phyloP scores from a whole-genome alignment of 1,140 invertebrate species.

The Stegodyphus mimosarum region DNA sequence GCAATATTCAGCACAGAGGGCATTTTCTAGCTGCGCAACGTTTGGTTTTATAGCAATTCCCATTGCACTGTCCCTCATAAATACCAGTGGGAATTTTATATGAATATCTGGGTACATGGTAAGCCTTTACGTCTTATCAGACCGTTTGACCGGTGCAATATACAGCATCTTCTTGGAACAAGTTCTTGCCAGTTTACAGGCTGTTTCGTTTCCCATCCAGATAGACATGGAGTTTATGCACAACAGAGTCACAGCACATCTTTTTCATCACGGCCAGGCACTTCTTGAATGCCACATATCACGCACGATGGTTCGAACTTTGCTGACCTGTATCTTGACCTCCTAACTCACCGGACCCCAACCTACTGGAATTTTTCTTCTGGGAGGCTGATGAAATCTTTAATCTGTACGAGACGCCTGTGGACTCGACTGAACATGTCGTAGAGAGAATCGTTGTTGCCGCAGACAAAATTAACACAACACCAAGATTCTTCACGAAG shows the following conservation, averaged over 20 bases:
- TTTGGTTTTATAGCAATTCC: not conserved
- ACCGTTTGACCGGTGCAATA: slow-evolving; percentile 5
- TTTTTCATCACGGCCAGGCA: not conserved
- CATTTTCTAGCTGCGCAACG: not conserved
- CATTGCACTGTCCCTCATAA: not conserved
- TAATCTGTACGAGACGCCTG: not conserved
- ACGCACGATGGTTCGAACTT: not conserved
- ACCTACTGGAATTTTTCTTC: not conserved
- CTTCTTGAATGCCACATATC: not conserved
- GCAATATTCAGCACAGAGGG: not conserved
- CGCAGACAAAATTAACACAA: not conserved
- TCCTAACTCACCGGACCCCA: not conserved
- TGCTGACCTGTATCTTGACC: not conserved
- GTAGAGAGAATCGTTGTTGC: not conserved
- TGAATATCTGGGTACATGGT: not conserved
- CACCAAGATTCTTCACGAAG: not conserved
- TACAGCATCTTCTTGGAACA: not conserved
- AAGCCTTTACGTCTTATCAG: not conserved
- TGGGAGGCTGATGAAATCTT: not conserved
- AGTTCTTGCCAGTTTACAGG: slow-evolving; percentile 1
- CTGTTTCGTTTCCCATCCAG: not conserved
- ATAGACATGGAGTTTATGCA: not conserved
- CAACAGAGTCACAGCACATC: not conserved
- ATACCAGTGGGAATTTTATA: not conserved
- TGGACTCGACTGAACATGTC: not conserved